Conservation (phyloP, 2,113 vertebrate species). For the Ginglymostoma cirratum region DNA sequence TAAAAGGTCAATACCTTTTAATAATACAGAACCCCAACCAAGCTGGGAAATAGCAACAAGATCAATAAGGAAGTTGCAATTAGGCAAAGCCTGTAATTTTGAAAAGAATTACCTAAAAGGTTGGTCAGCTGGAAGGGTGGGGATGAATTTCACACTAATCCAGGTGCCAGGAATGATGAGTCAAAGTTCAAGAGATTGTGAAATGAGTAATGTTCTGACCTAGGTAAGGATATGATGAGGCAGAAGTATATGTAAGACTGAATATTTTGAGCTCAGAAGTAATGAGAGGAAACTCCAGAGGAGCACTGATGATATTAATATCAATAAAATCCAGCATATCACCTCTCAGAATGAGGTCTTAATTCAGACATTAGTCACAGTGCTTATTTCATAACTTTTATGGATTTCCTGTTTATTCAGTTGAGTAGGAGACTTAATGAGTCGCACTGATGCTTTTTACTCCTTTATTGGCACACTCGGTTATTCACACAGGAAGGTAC, state of each 20-base stretch:
- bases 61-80: too few relatives aligned
- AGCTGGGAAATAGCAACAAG: background rate
- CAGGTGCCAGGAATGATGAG: background rate
- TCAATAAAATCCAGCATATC: background rate
- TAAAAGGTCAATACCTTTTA: background rate
- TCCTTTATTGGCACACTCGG: background rate
- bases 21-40: background rate
- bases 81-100: background rate
- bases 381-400: background rate
- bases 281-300: background rate
- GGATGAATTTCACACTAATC: background rate
- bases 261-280: background rate
- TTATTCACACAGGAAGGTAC: background rate
- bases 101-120: background rate
- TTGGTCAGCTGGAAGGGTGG: background rate
- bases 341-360: background rate
- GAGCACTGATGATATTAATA: background rate
- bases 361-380: constrained; percentile 4
- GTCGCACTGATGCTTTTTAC: background rate
- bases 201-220: background rate
- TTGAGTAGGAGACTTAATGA: background rate
- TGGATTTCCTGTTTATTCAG: constrained; percentile 18
- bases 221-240: background rate
- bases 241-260: background rate
- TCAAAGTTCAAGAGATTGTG: background rate